Evolutionary conservation across 2,797 vertebrate genomes (phyloP), one percentile per base, ranked within the genome.

Genomic region (Etheostoma perlongum): DNA sequence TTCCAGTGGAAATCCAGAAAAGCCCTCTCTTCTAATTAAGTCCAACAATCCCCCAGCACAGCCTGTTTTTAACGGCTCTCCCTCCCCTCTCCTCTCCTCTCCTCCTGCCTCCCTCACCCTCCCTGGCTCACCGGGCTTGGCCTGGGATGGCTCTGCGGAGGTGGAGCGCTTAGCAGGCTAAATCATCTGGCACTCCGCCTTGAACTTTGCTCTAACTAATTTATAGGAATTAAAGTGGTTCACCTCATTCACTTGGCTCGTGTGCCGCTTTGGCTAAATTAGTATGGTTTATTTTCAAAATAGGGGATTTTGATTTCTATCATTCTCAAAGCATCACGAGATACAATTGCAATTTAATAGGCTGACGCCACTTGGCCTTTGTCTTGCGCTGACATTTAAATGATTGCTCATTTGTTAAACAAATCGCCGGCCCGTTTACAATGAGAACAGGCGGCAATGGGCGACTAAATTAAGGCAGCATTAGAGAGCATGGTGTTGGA

Each of bases 141-240:
- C 89, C 89, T 78, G 81, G 64, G 71, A 72, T 65, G 78, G 73
- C 71, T 78, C 63, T 91, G 91, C 62, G 84, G 91, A 93, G 92
- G 91, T 85, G 89, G 86, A 89, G 79, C 71, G 69, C 88, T 93
- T 91, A 91, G 87, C 76, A 70, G 89, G 88, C 89, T 90, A 92
- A 93, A 89, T 92, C 81, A 80, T 89, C 90, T 94, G 94, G 92
- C 92, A 64, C 86, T 82, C 74, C 89, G 89, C 92, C 91, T 88
- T 87, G 85, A 93, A 93, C 94, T 92, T 90, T 92, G 89, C 85
- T 89, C 91, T 88, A 87, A 93, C 88, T 93, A 93, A 95, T 95
- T 94, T 89, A 94, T 91, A 85, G 88, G 90, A 93, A 93, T 92
- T 91, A 92, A 93, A 92, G 88, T 63, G 67, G 73, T 86, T 91